Conservation (phyloP, 2,113 vertebrate species). For the Catagonus wagneri region DNA sequence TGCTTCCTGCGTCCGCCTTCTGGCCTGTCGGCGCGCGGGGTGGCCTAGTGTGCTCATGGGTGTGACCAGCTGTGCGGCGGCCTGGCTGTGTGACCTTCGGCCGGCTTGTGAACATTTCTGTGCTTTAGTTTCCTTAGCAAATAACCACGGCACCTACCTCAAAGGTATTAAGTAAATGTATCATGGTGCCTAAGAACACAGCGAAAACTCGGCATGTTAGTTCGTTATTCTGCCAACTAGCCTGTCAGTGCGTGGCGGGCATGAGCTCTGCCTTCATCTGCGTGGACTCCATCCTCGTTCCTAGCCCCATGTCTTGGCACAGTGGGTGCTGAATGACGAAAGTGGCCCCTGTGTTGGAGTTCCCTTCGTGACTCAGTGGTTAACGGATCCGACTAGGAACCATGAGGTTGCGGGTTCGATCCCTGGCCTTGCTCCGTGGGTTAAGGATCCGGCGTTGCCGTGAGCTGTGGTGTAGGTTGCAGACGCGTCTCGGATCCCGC, state of each 20-base stretch:
- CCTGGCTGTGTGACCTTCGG: neutral
- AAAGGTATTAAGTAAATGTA: neutral
- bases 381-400: too few relatives aligned
- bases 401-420: too few relatives aligned
- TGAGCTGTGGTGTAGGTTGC: too few relatives aligned
- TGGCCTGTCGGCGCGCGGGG: too few relatives aligned
- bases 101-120: neutral
- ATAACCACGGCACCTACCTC: too few relatives aligned
- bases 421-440: too few relatives aligned
- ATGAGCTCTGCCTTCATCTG: neutral
- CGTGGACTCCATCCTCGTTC: neutral
- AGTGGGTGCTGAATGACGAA: neutral
- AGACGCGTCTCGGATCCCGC: too few relatives aligned
- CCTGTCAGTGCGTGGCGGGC: neutral
- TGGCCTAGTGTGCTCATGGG: neutral
- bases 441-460: too few relatives aligned
- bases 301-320: neutral
- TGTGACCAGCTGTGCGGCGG: too few relatives aligned
- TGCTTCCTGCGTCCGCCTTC: neutral
- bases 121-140: neutral
- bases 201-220: neutral
- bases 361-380: too few relatives aligned
- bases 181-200: neutral
- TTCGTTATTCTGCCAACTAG: neutral
- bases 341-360: fast-evolving